Conservation (phyloP, 1,140 invertebrate species). For the Popillia japonica region DNA sequence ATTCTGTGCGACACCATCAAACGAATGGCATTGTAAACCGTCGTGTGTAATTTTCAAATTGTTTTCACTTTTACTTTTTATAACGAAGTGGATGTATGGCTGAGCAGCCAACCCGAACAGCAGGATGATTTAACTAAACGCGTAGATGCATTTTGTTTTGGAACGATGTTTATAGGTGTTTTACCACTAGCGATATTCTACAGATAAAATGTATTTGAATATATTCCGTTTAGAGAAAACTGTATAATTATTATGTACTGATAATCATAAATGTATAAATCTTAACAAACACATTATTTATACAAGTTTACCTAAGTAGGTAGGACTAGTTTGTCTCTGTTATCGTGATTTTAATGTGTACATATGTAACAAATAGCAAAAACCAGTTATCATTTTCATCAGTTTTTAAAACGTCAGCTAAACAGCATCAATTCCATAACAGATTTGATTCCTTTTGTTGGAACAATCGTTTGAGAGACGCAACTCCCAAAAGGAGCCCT, state of each 20-base stretch:
- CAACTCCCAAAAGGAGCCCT: no score
- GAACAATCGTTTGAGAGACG: no score
- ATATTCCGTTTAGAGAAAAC: not conserved
- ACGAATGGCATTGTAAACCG: not conserved
- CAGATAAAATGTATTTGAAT: not conserved
- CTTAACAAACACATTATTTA: not conserved
- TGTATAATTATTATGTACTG: no score
- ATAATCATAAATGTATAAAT: no score
- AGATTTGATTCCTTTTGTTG: no score
- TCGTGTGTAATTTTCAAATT: slow-evolving; percentile 9
- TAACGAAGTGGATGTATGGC: not conserved
- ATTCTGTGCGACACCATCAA: slow-evolving; percentile 3
- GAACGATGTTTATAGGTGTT: not conserved
- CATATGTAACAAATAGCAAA: no score
- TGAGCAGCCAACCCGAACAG: slow-evolving; percentile 25
- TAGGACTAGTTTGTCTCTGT: no score
- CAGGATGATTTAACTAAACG: not conserved
- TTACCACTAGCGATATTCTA: not conserved
- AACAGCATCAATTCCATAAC: no score
- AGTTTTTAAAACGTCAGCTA: no score
- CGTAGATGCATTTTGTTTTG: not conserved
- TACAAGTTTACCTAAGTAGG: slow-evolving; percentile 1
- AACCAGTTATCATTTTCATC: no score
- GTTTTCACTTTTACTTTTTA: slow-evolving; percentile 23
- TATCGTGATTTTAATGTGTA: no score